These are phyloP conservation scores for Campylomormyrus tamandua DNA, from an alignment of 2,113 vertebrate species.

Conservation along the genomic window DNA sequence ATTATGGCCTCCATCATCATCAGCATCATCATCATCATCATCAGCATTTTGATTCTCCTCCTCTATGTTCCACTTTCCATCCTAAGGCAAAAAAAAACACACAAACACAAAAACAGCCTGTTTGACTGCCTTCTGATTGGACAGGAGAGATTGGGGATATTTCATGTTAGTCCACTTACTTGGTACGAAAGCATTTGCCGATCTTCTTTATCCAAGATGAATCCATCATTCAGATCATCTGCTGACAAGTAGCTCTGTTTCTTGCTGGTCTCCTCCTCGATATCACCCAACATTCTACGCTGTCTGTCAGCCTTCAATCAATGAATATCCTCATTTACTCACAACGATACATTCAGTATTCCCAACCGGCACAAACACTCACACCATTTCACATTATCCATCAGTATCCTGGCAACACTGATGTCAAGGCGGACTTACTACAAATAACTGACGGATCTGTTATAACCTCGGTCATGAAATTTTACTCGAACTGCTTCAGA, in stretches of 20 bases:
- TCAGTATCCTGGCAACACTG: background rate
- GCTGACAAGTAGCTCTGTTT: constrained; percentile 70
- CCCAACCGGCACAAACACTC: background rate
- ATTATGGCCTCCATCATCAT: background rate
- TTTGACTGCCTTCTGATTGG: background rate
- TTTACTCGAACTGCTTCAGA: background rate
- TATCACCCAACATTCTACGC: constrained; percentile 79
- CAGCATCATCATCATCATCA: constrained; percentile 10
- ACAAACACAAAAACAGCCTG: no score
- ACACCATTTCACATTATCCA: background rate
- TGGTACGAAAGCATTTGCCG: constrained; percentile 72
- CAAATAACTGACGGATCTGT: background rate
- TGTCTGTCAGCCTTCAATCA: constrained; percentile 72
- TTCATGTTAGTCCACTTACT: constrained; percentile 45
- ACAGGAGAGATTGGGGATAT: background rate
- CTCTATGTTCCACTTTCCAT: constrained; percentile 67
- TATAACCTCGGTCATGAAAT: background rate
- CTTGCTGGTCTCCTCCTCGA: constrained; percentile 36
- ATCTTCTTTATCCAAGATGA: constrained; percentile 77
- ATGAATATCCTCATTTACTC: background rate
- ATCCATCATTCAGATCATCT: constrained; percentile 85
- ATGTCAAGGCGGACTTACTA: background rate
- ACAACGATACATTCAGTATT: background rate
- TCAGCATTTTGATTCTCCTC: constrained; percentile 28
- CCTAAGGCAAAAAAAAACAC: constrained; percentile 47